A percentile compares a stretch with the other conserved stretches of the same genome.
Evolutionary conservation across 2,797 vertebrate species (phyloP).

Genomic region (Rhinoraja longicauda): DNA sequence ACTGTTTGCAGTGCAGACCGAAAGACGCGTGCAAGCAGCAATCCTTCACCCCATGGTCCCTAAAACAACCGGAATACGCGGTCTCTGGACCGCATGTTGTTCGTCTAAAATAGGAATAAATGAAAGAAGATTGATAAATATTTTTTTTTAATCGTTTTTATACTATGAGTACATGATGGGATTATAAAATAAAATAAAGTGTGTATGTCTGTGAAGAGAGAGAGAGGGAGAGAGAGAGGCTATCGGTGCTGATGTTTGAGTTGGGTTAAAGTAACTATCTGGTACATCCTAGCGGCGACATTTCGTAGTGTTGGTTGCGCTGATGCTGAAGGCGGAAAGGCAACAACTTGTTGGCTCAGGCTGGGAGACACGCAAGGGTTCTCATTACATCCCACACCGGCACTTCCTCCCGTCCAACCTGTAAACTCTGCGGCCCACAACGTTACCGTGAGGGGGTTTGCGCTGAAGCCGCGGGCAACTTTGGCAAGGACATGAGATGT

Average conservation of each 20-base stretch:
- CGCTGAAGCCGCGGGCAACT: background rate
- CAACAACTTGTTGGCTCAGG: constrained; percentile 50
- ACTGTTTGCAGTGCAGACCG: too few relatives aligned
- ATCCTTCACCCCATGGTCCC: too few relatives aligned
- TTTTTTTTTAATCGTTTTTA: too few relatives aligned
- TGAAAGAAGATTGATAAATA: background rate
- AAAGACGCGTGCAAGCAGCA: too few relatives aligned
- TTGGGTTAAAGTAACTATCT: constrained; percentile 58
- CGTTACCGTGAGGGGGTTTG: background rate
- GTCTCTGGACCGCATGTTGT: too few relatives aligned
- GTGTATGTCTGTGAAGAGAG: constrained; percentile 35
- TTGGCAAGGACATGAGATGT: background rate
- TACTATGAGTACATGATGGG: background rate
- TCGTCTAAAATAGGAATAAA: background rate
- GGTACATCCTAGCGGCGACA: constrained; percentile 78
- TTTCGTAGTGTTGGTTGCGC: constrained; percentile 54
- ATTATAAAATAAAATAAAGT: background rate
- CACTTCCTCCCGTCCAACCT: constrained; percentile 43
- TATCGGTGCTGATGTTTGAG: constrained; percentile 35
- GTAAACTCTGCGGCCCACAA: constrained; percentile 37
- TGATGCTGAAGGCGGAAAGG: constrained; percentile 55
- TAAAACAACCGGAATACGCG: too few relatives aligned
- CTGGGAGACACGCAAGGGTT: constrained; percentile 48
- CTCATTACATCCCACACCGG: constrained; percentile 39
- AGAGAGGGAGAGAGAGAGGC: constrained; percentile 25